Conservation (phyloP, 1,140 invertebrate genomes). For the Drosophila guanche region DNA sequence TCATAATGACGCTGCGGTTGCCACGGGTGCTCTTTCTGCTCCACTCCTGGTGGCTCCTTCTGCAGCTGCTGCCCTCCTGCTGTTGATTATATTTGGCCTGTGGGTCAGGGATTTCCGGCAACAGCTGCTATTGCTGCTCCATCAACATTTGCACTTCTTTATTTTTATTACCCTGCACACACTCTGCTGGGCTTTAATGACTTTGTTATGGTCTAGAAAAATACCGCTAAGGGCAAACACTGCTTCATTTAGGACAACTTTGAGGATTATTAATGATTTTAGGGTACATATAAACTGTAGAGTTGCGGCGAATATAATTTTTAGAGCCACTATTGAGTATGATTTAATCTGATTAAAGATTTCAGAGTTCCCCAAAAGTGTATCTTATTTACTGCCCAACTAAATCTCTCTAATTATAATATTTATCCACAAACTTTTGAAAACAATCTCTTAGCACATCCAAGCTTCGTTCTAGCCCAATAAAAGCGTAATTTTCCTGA, state of each 20-base stretch:
- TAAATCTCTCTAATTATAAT: not conserved
- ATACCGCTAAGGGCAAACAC: conserved; percentile 1
- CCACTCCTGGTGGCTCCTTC: not conserved
- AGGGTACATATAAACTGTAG: not conserved
- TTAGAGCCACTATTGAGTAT: no score
- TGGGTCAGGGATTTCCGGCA: conserved; percentile 73
- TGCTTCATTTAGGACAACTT: conserved; percentile 23
- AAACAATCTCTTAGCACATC: not conserved
- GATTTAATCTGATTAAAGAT: no score
- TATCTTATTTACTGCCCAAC: no score
- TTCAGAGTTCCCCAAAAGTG: no score
- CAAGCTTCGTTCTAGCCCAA: not conserved
- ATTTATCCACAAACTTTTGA: conserved; percentile 9
- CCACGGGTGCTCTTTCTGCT: conserved; percentile 14
- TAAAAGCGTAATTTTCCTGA: not conserved
- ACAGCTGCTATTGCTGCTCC: conserved; percentile 48
- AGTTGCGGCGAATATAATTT: no score
- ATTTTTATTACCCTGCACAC: conserved; percentile 56
- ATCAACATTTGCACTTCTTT: conserved; percentile 60
- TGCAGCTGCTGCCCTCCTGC: conserved; percentile 23
- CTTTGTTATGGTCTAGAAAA: conserved; percentile 34
- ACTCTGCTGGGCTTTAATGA: conserved; percentile 49
- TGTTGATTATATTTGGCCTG: conserved; percentile 78
- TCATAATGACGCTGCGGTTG: conserved; percentile 76
- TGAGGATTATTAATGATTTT: not conserved